A percentile compares a stretch with the other conserved stretches of the same genome.
Conservation (phyloP, 2,888 invertebrate species). For the Gryllus longicercus region DNA sequence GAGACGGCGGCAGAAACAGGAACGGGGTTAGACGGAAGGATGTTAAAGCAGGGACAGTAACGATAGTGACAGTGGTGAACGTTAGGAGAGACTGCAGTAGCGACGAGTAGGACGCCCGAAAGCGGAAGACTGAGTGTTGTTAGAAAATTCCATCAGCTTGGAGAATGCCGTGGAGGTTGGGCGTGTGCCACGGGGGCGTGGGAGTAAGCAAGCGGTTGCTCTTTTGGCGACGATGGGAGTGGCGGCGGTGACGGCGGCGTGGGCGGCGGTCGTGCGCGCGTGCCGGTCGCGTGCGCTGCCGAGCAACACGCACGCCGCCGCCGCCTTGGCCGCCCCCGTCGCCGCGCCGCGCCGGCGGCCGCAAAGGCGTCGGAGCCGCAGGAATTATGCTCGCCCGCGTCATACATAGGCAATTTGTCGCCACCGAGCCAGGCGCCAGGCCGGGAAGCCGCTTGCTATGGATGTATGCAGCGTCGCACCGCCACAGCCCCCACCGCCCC, state of each 20-base stretch:
- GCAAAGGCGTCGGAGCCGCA: background rate
- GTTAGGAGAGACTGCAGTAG: no score
- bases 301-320: background rate
- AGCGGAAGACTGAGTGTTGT: no score
- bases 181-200: no score
- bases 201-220: no score
- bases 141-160: no score
- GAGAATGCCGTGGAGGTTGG: no score
- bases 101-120: no score
- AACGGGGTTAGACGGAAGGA: slow-evolving; percentile 12
- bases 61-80: no score
- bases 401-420: slow-evolving; percentile 17
- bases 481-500: no score
- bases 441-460: background rate
- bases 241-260: background rate
- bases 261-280: background rate
- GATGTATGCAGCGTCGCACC: background rate
- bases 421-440: background rate
- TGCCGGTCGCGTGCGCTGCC: background rate
- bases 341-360: background rate
- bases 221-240: background rate
- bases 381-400: slow-evolving; percentile 4
- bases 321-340: background rate
- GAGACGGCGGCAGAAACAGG: background rate
- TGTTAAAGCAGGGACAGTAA: slow-evolving; percentile 18